phyloP scores from a whole-genome alignment of 1,140 invertebrate genomes.

The Drosophila mauritiana region DNA sequence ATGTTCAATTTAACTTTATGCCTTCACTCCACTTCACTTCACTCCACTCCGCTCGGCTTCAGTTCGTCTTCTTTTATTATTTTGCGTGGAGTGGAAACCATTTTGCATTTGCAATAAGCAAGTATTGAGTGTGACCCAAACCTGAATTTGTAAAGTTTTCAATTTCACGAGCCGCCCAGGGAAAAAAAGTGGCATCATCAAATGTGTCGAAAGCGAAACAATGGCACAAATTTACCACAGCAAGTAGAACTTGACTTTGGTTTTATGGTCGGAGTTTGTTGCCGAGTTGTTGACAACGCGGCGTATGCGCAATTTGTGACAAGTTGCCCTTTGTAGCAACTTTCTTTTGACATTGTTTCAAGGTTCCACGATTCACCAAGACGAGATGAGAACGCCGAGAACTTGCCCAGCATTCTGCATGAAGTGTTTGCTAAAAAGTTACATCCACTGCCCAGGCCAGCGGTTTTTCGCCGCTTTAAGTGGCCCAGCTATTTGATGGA shows the following conservation, averaged over 20 bases:
- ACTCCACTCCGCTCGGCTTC: background rate
- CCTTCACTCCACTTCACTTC: background rate
- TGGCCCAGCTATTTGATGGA: conserved; percentile 40
- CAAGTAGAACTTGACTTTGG: conserved; percentile 45
- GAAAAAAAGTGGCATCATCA: conserved; percentile 47
- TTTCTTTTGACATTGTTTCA: conserved; percentile 60
- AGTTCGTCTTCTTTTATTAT: conserved; percentile 17
- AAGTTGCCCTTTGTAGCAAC: conserved; percentile 56
- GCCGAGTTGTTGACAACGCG: conserved; percentile 43
- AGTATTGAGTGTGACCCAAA: conserved; percentile 57
- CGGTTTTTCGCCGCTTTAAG: conserved; percentile 38
- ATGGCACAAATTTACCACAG: conserved; percentile 49
- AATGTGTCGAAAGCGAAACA: conserved; percentile 56
- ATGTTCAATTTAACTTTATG: conserved; percentile 63
- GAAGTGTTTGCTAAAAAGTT: conserved; percentile 55
- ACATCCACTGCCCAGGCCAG: background rate
- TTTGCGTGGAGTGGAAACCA: conserved; percentile 14
- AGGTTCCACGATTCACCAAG: conserved; percentile 15
- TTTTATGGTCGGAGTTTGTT: conserved; percentile 50
- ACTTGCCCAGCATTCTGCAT: conserved; percentile 46
- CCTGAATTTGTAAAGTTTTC: conserved; percentile 52
- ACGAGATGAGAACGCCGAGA: conserved; percentile 8
- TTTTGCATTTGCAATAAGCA: conserved; percentile 40
- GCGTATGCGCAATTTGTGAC: conserved; percentile 61
- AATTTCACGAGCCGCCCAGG: conserved; percentile 33